Evolutionary conservation across 2,888 invertebrate species (phyloP), one percentile per base, ranked within the genome.

Genomic region (Cantharis rufa): DNA sequence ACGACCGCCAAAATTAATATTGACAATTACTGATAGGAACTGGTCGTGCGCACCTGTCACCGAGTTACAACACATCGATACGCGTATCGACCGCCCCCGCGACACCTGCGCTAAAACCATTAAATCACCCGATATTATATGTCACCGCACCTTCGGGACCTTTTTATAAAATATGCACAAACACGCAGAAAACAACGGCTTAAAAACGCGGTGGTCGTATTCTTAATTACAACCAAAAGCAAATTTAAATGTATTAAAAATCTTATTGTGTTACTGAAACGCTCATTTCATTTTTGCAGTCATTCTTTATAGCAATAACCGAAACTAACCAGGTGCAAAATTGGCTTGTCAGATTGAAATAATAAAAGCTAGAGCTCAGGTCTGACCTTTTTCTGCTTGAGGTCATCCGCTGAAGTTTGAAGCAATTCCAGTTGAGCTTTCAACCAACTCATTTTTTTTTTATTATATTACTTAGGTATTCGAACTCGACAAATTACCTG

Each of bases 21-120:
- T 82, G 82, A 82, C 83, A 82, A 83, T 83, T 82, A 81, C 81
- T 80, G 82, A 81, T 80, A 78, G 77, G 77, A 77, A 79, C 76
- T 71, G 71, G 61, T 73, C 76, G 75, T 69, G 62, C 66, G 80
- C 82, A 81, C 83, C 81, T 81, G 81, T 81, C 82, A 81, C 82
- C 82, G 81, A 80, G 79, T 79, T 81, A 82, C 79, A 74, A 72
- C 78, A 74, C 82, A 80, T 78, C 81, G 81, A 78, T 79, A 73
- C 77, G 75, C 71, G 68, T 82, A 82, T 82, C 81, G 82, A 82
- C 82, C 82, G 80, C 79, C 80, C 78, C 80, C 80, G 76, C 77
- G 72, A 81, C 81, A 80, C 80, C 80, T 80, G 80, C 81, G 81
- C 81, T 48, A 75, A 74, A 70, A 62, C 74, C 77, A 74, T 75